Base-by-base conservation (phyloP, 2,888 invertebrate genomes). In the Leptopilina syphax region DNA sequence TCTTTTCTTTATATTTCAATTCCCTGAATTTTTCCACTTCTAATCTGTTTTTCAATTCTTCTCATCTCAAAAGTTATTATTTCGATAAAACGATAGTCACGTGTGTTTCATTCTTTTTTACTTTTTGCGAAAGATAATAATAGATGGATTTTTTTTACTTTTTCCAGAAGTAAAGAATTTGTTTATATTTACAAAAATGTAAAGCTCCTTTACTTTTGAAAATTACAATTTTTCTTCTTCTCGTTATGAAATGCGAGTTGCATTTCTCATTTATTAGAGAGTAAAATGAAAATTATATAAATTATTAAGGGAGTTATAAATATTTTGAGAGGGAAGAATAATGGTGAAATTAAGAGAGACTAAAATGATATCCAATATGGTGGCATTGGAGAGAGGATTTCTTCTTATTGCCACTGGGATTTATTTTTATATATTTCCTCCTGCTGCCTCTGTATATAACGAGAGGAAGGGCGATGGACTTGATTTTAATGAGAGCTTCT, bases 11-110 rank as follows among this genome's bases (percentile, higher is more conserved):
- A 47, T 57, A 50, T 50, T 77, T 77, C 63, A 77, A 44, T 77
- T 70, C 77, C 27, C 70, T 79, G 60, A 73, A 79, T 82, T 76
- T 76, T 80, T 78, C 78, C 76, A 54, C 8, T 54, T 50, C 50
- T 70, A 50, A 70, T 70, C 70, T 70, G 27, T 27, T 70, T 70
- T 54, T 54, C 50, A 68, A 50, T 24, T 54, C 54, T 6, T 18
- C 18, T 70, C 50, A 12, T 10, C 6, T 70, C 13, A 8, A 44
- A 44, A 44, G 44, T 44, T 44, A 44, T 44, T 13, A n/a, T n/a
- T 13, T 8, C 50, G 1, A 60, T 47, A 0, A 68, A 70, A 47
- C 50, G 68, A 24, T 50, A 47, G 34, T 18, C 18, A 18, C 18
- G 18, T 18, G 18, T 44, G 8, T 44, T 54, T 70, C 24, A 27